Conservation (phyloP, 1,140 invertebrate genomes). For the Macrostomum lignano region DNA sequence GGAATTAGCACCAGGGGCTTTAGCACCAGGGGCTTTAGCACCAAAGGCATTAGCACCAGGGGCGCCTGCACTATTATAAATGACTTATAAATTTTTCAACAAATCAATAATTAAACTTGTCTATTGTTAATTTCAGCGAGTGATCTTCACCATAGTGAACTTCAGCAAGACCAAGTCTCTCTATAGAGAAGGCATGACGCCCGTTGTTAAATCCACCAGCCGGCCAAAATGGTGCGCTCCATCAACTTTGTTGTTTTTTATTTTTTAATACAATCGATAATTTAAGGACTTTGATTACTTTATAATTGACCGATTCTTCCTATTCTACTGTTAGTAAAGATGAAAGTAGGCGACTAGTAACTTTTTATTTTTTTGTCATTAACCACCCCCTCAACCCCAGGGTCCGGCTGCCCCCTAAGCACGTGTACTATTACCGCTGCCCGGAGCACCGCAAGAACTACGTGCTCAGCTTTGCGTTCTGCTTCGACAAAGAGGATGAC, state of each 20-base stretch:
- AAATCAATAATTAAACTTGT: constrained; percentile 4
- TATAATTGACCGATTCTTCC: too few species aligned
- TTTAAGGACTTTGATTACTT: background rate
- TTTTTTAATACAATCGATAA: background rate
- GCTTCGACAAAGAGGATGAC: constrained; percentile 64
- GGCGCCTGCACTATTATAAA: constrained; percentile 6
- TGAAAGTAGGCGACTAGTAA: background rate
- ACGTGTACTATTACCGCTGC: constrained; percentile 75
- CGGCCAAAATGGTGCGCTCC: constrained; percentile 52
- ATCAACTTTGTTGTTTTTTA: background rate
- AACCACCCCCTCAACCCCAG: constrained; percentile 26
- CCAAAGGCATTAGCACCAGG: too few species aligned
- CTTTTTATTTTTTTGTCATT: constrained; percentile 1
- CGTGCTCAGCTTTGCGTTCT: constrained; percentile 67
- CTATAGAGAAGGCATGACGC: constrained; percentile 63
- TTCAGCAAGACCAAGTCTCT: constrained; percentile 64
- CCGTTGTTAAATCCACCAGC: constrained; percentile 61
- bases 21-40: too few species aligned
- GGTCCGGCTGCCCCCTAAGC: constrained; percentile 48
- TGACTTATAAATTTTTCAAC: constrained; percentile 7
- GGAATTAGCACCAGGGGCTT: too few species aligned
- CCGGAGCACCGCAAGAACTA: constrained; percentile 60
- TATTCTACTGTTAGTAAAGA: background rate
- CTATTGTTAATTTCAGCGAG: constrained; percentile 37
- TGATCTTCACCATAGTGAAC: constrained; percentile 89